A percentile compares a stretch with the other conserved stretches of the same genome.
Conservation (phyloP, 2,888 invertebrate species). For the Perithous albicinctus region DNA sequence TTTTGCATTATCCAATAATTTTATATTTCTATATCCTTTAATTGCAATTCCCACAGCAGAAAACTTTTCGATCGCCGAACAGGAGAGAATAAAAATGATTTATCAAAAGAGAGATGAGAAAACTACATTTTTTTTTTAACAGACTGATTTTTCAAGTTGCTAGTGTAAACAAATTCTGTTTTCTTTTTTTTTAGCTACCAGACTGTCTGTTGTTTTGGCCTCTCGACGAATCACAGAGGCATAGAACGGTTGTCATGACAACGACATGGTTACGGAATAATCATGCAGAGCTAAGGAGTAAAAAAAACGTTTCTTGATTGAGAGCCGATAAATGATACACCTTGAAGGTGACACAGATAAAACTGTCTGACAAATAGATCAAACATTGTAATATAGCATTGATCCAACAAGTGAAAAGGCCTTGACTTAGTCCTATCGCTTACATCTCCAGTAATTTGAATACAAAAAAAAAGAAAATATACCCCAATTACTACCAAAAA, state of each 20-base stretch:
- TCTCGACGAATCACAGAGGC: conserved; percentile 17
- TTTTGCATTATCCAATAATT: conserved; percentile 15
- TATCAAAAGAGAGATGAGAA: conserved; percentile 26
- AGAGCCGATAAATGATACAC: conserved; percentile 57
- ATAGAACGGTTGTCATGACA: conserved; percentile 59
- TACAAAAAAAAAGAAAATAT: conserved; percentile 3
- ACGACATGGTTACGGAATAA: conserved; percentile 63
- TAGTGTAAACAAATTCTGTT: conserved; percentile 65
- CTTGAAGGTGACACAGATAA: conserved; percentile 49
- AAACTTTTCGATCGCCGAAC: conserved; percentile 17
- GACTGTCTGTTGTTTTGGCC: conserved; percentile 43
- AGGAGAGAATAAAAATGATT: conserved; percentile 9
- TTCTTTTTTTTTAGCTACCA: conserved; percentile 36
- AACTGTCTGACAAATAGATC: conserved; percentile 61
- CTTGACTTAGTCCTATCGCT: conserved; percentile 58
- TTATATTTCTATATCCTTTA: not conserved
- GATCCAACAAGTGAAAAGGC: conserved; percentile 67
- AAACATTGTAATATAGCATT: conserved; percentile 64
- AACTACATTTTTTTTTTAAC: conserved; percentile 52
- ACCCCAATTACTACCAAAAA: not conserved
- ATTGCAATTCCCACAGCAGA: conserved; percentile 1
- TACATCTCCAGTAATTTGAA: conserved; percentile 34
- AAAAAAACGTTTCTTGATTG: conserved; percentile 42
- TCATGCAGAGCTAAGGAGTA: conserved; percentile 32
- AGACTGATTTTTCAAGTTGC: conserved; percentile 60